phyloP scores from a whole-genome alignment of 2,113 vertebrate genomes.

The Ciconia boyciana region DNA sequence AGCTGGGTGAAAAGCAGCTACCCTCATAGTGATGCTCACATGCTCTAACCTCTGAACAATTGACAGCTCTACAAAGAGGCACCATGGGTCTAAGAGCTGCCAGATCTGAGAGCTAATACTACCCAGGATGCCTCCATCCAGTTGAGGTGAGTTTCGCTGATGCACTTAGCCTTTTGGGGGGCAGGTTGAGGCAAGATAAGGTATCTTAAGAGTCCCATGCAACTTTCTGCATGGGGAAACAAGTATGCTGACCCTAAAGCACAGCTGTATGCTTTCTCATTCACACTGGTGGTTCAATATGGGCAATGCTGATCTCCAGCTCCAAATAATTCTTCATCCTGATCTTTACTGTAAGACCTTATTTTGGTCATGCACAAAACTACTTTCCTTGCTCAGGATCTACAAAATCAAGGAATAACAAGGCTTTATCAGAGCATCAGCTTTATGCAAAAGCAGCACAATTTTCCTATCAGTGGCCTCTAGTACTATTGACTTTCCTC shows the following conservation, averaged over 20 bases:
- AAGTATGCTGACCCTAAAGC: neutral
- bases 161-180: neutral
- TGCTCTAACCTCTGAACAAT: neutral
- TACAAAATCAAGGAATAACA: neutral
- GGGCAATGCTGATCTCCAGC: neutral
- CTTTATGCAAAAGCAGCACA: neutral
- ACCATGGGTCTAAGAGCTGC: no score
- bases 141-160: neutral
- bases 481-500: neutral
- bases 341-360: neutral
- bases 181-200: neutral
- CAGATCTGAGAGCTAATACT: neutral
- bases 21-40: neutral
- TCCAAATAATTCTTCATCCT: neutral
- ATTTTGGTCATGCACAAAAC: neutral
- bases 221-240: neutral
- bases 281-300: neutral
- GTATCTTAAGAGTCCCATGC: rapidly evolving
- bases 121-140: neutral
- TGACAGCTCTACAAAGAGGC: neutral
- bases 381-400: neutral
- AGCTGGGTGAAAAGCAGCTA: neutral
- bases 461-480: neutral
- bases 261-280: neutral
- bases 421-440: neutral